Conservation (phyloP, 2,797 vertebrate species). For the Enteromius afrohamiltoni region DNA sequence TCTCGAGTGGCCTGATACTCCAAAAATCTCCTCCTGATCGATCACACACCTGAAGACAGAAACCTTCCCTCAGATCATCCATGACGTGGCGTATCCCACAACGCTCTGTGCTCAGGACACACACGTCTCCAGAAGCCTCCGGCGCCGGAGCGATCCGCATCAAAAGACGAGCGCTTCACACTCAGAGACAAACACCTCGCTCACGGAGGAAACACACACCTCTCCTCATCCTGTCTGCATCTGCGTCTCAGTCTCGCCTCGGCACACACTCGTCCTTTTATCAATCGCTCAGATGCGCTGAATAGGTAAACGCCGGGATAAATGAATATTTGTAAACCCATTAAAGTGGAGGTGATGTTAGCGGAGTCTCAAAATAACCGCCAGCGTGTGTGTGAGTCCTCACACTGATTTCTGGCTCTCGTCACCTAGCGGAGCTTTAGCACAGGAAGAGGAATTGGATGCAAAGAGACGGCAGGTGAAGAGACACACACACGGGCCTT, state of each 20-base stretch:
- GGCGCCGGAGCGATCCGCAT: neutral
- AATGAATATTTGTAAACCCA: slow-evolving; percentile 54
- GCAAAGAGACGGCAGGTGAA: slow-evolving; percentile 61
- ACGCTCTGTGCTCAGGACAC: neutral
- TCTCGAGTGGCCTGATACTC: neutral
- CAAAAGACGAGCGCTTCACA: slow-evolving; percentile 21
- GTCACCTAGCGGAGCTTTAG: slow-evolving; percentile 51
- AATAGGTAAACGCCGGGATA: slow-evolving; percentile 43
- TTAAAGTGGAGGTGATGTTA: slow-evolving; percentile 42
- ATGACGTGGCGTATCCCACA: neutral
- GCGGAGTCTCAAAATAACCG: slow-evolving; percentile 11
- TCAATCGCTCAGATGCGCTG: neutral
- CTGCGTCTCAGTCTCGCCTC: slow-evolving; percentile 33
- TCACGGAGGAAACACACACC: slow-evolving; percentile 19
- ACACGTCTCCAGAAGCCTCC: slow-evolving; percentile 30
- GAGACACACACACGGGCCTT: slow-evolving; percentile 52
- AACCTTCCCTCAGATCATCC: neutral
- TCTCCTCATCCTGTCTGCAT: slow-evolving; percentile 27
- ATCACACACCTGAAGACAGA: neutral
- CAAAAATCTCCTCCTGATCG: neutral
- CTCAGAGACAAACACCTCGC: slow-evolving; percentile 38
- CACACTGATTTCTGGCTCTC: slow-evolving; percentile 56
- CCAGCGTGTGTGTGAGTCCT: slow-evolving; percentile 40
- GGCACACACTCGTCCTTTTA: slow-evolving; percentile 12
- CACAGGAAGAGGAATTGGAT: slow-evolving; percentile 55